Percentiles rank a stretch among this genome's conserved stretches.
Evolutionary conservation across 2,797 vertebrate genomes (phyloP).

Genomic region (Orestias chungarensis): DNA sequence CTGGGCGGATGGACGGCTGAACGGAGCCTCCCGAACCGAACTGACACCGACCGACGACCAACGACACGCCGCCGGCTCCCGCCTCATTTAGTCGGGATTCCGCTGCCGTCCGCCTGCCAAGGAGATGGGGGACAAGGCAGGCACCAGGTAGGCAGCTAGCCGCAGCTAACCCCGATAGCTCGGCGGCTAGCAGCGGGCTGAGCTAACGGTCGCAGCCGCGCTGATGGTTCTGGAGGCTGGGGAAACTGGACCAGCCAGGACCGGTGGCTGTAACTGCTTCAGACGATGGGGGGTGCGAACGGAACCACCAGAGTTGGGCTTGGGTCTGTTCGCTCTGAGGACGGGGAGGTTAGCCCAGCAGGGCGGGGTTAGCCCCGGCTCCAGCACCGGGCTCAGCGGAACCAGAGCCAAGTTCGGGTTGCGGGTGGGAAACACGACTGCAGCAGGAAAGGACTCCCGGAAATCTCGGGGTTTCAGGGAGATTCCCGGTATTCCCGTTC

Average conservation of each 20-base stretch:
- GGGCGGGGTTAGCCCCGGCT: constrained; percentile 66
- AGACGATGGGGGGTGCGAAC: fast-evolving
- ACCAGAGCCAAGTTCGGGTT: background rate
- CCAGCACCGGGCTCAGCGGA: background rate
- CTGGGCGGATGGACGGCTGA: constrained; percentile 55
- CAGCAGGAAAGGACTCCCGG: constrained; percentile 1
- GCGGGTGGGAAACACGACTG: constrained; percentile 25
- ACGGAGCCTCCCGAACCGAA: constrained; percentile 28
- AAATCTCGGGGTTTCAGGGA: background rate
- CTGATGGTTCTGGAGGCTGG: constrained; percentile 28
- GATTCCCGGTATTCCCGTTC: background rate
- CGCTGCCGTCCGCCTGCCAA: constrained; percentile 66
- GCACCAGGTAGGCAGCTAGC: constrained; percentile 79
- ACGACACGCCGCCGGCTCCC: constrained; percentile 14
- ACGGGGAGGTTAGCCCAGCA: constrained; percentile 46
- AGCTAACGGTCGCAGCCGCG: constrained; percentile 41
- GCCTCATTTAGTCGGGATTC: constrained; percentile 54
- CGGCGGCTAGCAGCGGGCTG: no score
- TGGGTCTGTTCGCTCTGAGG: background rate
- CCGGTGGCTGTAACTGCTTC: background rate
- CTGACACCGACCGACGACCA: background rate
- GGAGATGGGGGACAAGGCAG: constrained; percentile 86
- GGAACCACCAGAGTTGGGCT: background rate
- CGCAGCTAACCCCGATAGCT: constrained; percentile 55
- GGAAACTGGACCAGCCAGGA: background rate